A percentile compares a stretch with the other conserved stretches of the same genome.
Conservation (phyloP, 2,113 vertebrate species). For the Paramisgurnus dabryanus region DNA sequence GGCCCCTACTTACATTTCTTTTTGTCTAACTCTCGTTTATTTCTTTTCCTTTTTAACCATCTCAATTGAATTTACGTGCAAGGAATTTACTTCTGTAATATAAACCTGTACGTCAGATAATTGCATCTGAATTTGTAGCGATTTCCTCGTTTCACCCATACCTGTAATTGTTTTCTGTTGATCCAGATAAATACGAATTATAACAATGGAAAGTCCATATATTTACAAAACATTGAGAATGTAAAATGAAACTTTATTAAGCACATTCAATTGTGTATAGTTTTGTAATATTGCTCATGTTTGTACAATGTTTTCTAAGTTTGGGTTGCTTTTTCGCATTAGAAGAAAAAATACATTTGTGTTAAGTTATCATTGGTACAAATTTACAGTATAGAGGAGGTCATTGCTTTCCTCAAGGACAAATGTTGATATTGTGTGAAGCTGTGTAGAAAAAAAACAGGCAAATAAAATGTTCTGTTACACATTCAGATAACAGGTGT, state of each 20-base stretch:
- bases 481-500: neutral
- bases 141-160: too few relatives aligned
- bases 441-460: conserved; percentile 30
- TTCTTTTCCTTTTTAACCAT: neutral
- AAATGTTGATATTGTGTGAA: conserved; percentile 50
- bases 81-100: neutral
- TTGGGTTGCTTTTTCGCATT: conserved; percentile 47
- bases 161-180: neutral
- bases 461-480: conserved; percentile 56
- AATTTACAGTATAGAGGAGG: conserved; percentile 32
- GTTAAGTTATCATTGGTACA: conserved; percentile 38
- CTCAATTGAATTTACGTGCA: neutral
- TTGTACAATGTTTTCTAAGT: conserved; percentile 60
- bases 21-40: neutral
- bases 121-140: neutral
- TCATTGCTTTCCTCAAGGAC: conserved; percentile 37
- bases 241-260: conserved; percentile 68
- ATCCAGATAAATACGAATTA: conserved; percentile 17
- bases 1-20: neutral
- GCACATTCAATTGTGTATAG: conserved; percentile 70
- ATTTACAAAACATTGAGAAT: conserved; percentile 58
- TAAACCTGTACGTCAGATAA: neutral
- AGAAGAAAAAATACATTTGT: conserved; percentile 1
- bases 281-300: conserved; percentile 69
- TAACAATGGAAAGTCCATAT: conserved; percentile 45